Conservation (phyloP, 2,888 invertebrate genomes). For the Glyphotaelius pellucidus region DNA sequence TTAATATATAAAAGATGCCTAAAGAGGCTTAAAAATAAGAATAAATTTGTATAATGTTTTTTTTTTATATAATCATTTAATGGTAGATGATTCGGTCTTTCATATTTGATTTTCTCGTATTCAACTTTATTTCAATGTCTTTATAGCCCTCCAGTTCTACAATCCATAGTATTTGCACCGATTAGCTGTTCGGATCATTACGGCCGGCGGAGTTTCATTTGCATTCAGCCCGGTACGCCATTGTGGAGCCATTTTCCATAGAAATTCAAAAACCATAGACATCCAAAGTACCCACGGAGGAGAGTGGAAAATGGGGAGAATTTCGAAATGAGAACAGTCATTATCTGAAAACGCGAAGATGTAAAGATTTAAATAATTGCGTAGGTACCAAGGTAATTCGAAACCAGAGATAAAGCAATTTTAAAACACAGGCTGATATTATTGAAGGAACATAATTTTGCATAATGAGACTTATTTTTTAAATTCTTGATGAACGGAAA, state of each 20-base stretch:
- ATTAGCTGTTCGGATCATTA: constrained; percentile 29
- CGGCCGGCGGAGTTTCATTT: constrained; percentile 28
- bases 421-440: background rate
- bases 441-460: background rate
- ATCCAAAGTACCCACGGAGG: background rate
- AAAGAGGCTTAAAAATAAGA: no score
- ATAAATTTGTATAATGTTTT: no score
- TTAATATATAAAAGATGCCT: no score
- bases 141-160: background rate
- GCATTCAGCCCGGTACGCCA: constrained; percentile 21
- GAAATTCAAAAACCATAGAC: constrained; percentile 11
- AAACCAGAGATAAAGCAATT: background rate
- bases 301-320: background rate
- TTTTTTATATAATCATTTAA: no score
- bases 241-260: constrained; percentile 27
- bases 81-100: no score
- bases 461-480: background rate
- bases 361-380: background rate
- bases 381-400: background rate
- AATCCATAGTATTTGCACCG: background rate
- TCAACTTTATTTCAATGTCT: background rate
- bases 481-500: background rate
- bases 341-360: background rate
- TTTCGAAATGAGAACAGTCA: background rate
- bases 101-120: no score